A percentile compares a stretch with the other conserved stretches of the same genome.
Evolutionary conservation across 35 echinoderm and acorn worm genomes (phyloP).

Genomic region (Patiria miniata): DNA sequence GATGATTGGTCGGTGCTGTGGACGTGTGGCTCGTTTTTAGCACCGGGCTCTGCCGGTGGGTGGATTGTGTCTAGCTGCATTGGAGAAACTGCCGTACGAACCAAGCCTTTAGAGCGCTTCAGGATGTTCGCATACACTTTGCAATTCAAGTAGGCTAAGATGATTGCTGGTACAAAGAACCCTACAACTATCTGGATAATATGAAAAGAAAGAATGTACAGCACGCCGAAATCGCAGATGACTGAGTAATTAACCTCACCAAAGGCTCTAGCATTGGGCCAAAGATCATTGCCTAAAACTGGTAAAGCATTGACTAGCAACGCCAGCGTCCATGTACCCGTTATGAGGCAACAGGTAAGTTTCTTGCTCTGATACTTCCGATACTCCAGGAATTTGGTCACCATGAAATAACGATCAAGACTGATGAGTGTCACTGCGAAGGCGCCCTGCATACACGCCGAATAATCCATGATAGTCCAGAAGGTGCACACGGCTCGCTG

Average conservation of each 20-base stretch:
- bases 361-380: conserved; percentile 11
- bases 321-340: not conserved
- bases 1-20: not conserved
- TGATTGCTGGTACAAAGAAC: not conserved
- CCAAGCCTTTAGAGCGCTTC: not conserved
- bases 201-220: conserved; percentile 15
- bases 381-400: conserved; percentile 36
- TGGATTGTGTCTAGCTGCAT: not conserved
- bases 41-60: too few species aligned
- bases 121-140: conserved; percentile 34
- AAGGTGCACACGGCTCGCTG: conserved; percentile 29
- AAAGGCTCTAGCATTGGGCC: not conserved
- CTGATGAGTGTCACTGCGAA: conserved; percentile 45
- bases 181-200: conserved; percentile 6
- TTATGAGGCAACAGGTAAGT: not conserved
- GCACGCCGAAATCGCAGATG: conserved; percentile 9
- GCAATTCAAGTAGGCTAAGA: conserved; percentile 28
- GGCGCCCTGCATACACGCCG: conserved; percentile 4
- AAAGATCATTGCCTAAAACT: conserved; percentile 8
- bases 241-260: conserved; percentile 11
- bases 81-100: not conserved
- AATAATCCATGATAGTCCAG: conserved; percentile 42
- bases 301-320: not conserved
- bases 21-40: too few species aligned
- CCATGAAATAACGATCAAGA: conserved; percentile 52